Base-by-base conservation (phyloP, 2,888 invertebrate species). In the Malachius bipustulatus region DNA sequence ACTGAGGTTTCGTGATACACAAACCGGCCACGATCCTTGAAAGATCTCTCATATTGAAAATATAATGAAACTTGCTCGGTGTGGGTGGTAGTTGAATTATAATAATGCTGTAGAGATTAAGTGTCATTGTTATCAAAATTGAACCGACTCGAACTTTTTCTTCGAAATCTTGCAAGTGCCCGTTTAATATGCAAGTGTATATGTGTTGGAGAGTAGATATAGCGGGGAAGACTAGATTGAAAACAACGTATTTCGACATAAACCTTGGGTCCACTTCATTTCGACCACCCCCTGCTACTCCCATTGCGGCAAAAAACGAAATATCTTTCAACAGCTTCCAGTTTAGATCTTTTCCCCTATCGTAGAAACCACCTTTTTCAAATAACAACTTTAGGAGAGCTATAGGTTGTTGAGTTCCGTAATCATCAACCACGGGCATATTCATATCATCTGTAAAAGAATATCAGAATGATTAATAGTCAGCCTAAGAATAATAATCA, bases 341-440 rank as follows among this genome's bases (percentile, higher is more conserved):
- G 58, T 76, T 84, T 3, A 91, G 70, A 54, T 90, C 88, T 58
- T 87, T 88, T 14, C 82, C 85, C 35, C 89, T 68, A 60, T 89
- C 89, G 56, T 88, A 93, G 60, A 90, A 77, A 11, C 93, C 93
- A 36, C 82, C 82, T 41, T 77, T 73, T 61, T 93, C 90, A 42
- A 93, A 75, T n/a, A 94, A 60, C 8, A 90, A 64, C 58, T 91
- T 93, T n/a, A 94, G 62, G 24, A 93, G 63, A 0, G 91, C 93
- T 47, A 91, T 88, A 0, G 93, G 91, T 54, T 93, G 93, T 54
- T 93, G 93, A 0, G 90, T 91, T 1, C 91, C 91, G 55, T 91
- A 91, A 0, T 72, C 76, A 54, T 88, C 87, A 30, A 82, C 79
- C 62, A 79, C 73, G 16, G 93, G 91, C 90, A 91, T 91, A 56